Base-by-base conservation (phyloP, 2,888 invertebrate genomes). In the Pardosa pseudoannulata region DNA sequence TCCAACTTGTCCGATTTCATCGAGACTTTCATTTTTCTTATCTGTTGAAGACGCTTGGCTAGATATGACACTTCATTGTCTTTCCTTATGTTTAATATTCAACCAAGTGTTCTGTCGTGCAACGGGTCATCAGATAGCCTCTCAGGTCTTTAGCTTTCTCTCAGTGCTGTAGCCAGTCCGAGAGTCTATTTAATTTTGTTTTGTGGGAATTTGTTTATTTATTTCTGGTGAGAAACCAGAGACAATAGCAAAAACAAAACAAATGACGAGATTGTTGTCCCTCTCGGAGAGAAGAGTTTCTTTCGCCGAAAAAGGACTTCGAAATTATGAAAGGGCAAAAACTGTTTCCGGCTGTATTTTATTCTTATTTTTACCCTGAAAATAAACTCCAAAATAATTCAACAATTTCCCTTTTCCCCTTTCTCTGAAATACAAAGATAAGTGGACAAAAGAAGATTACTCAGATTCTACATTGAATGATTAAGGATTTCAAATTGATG, bases 71-170 rank as follows among this genome's bases (percentile, higher is more conserved):
- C 46, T 16, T 46, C 46, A 46, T 46, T 46, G 46, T 46, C 46
- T 46, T 16, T 46, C n/a, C 46, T 5, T 5, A 9, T n/a, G 46
- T 46, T 79, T 74, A 74, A 64, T 74, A 70, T 62, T 41, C 68
- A 27, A 9, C 50, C 29, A 41, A 19, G 13, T 50, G 67, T 68
- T 50, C 76, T 39, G 19, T 31, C 76, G 68, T 76, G 76, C 76
- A 46, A 76, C 31, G 76, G 76, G 78, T 79, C 78, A 79, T 39
- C 74, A 62, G 36, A 74, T 29, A 46, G 29, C 19, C 72, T 50
- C 23, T 32, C 46, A 16, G 46, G 46, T 46, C 46, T 46, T 46
- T 46, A 46, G n/a, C 46, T 46, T 46, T 46, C 46, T 9, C 11
- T 11, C 11, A 2, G n/a, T 16, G n/a, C 2, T 46, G 46, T 46